Evolutionary conservation across 2,888 invertebrate species (phyloP), one percentile per base, ranked within the genome.

Genomic region (Tridacna gigas): DNA sequence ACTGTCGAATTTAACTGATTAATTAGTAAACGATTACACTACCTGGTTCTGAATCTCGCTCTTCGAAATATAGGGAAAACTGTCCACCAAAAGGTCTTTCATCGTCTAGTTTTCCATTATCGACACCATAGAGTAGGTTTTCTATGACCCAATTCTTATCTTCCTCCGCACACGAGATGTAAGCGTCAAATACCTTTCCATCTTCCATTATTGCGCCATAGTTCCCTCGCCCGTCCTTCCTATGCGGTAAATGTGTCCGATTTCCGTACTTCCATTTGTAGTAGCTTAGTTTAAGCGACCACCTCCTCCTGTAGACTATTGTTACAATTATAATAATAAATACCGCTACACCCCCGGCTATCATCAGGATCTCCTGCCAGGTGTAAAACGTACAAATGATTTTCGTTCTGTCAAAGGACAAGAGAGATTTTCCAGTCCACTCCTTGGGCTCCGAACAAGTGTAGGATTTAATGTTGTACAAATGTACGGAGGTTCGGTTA

Each of bases 401-500:
- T 65, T 90, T 88, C 5, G 76, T 83, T 51, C 84, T 82, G 63
- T 89, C 86, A 71, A 90, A 92, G 0, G 88, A 84, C 12, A 90
- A 76, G 22, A 92, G 77, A 7, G 65, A 71, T 61, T 85, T 90
- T 4, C 90, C 90, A 12, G 83, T 83, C 90, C 91, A 91, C 0
- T 76, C 71, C 13, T 78, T 63, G 3, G 92, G 92, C 0, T 88
- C 84, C 56, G 89, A 89, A 69, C 92, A 92, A 0, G 69, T 83
- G 66, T 90, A 91, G 3, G 76, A 71, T 11, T 76, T 74, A n/a
- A 75, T 67, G 9, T 85, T 77, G 1, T 82, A 66, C 28, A 92
- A 20, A 0, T 25, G 61, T 0, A 90, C 75, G 0, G 80, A 79
- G 96, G 95, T 98, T 97, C 94, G 97, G 97, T 93, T 97, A 96